Evolutionary conservation across 2,888 invertebrate genomes (phyloP), one percentile per base, ranked within the genome.

Genomic region (Trichopoda pennipes): DNA sequence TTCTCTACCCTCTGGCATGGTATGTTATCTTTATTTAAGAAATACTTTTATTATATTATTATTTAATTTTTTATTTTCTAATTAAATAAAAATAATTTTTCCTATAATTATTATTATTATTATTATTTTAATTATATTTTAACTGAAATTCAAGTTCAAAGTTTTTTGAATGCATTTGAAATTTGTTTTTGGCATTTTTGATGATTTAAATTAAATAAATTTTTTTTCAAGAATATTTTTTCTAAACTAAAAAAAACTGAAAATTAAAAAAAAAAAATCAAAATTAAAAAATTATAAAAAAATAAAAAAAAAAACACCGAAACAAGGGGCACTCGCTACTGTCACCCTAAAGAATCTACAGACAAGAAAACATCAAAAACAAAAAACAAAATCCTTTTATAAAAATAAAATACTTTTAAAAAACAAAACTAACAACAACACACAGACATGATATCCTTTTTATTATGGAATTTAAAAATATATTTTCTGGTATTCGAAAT

Each of bases 1-100:
- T 88, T 91, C 91, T 86, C 87, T 91, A 86, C 91, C 91, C 82
- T 91, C 91, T 14, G 91, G 91, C 90, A 91, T 91, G 91, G 91
- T 91, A 89, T 86, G 91, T 91, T 88, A 78, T 75, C 70, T 81
- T 86, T 70, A 35, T 60, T 80, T 69, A 4, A 19, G 1, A 44
- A 17, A 49, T 49, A 49, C 8, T 49, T 49, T 49, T 7, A 19
- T 69, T 79, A n/a, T 10, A 14, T 55, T 55, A 14, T 77, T 63
- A 66, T 72, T 73, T 60, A n/a, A n/a, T 75, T 85, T 70, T 80
- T 28, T 28, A 28, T 28, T 82, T 81, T 69, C 70, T 53, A 76
- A 64, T 81, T n/a, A 64, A 64, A 60, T 47, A 79, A 68, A 70
- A 81, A 68, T 68, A 58, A n/a, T 55, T 58, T 55, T 66, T 69